Base-by-base conservation (phyloP, 2,888 invertebrate genomes). In the Aleiodes testaceus region DNA sequence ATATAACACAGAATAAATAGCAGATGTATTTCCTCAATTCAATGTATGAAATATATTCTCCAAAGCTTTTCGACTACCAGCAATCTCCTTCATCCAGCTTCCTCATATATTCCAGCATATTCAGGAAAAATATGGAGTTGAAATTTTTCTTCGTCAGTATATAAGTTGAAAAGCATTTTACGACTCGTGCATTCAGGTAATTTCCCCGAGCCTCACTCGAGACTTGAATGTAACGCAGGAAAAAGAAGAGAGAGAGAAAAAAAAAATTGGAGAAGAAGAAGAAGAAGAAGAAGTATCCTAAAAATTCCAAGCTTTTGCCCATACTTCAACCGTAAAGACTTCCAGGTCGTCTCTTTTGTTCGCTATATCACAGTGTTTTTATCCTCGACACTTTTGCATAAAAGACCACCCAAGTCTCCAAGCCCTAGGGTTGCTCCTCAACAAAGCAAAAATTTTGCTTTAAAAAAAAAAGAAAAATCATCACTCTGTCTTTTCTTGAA, bases 311-410 rank as follows among this genome's bases (percentile, higher is more conserved):
- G 16, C 36, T 59, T 59, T 36, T 36, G 18, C 36, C 6, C 36
- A 36, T 18, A 59, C 16, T 36, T 14, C 59, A 14, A 55, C 55
- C 42, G 18, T 59, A 42, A 59, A 59, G 59, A 59, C 59, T 36
- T 42, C 42, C 59, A 59, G 59, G 59, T 59, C 42, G 30, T 59
- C 59, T 55, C 16, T 30, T 59, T 59, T 59, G 36, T 59, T 59
- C 59, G 16, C 59, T 36, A 42, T 59, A 36, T 59, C 36, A 59
- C 59, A 59, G 59, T 59, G 59, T 59, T 36, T 59, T 59, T 59
- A 59, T 59, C 59, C 59, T 36, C 59, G 36, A 59, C 59, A 59
- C 59, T 36, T 36, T 59, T 59, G 42, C 59, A 59, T 42, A 59
- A 59, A 59, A 59, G 59, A 59, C 59, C 59, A 36, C 59, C 59